Evolutionary conservation across 2,113 vertebrate genomes (phyloP).

Genomic region (Tricholaema leucomelas): DNA sequence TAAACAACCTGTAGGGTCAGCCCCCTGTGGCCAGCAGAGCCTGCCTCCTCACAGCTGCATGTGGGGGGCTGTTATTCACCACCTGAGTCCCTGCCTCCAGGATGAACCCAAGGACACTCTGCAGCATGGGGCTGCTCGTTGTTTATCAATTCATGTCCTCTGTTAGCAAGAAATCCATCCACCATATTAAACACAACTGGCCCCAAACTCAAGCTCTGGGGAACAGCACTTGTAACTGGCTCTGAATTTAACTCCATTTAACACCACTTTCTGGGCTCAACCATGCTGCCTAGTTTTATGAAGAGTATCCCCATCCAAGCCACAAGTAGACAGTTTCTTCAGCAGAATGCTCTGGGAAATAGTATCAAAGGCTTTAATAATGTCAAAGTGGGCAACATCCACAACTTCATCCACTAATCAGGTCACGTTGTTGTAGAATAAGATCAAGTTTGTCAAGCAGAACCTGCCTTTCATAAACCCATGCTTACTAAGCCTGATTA

Average conservation of each 20-base stretch:
- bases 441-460: not conserved
- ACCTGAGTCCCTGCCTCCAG: too few relatives aligned
- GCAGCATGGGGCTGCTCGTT: too few relatives aligned
- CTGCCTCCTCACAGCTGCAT: too few relatives aligned
- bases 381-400: not conserved
- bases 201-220: not conserved
- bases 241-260: accelerated
- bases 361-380: not conserved
- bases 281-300: not conserved
- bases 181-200: not conserved
- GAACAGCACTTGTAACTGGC: too few relatives aligned
- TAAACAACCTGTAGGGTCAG: too few relatives aligned
- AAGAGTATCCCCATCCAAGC: not conserved
- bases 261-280: not conserved
- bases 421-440: not conserved
- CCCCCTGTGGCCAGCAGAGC: too few relatives aligned
- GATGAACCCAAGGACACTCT: too few relatives aligned
- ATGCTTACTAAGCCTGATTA: not conserved
- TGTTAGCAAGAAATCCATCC: too few relatives aligned
- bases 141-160: too few relatives aligned
- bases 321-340: too few relatives aligned
- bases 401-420: not conserved
- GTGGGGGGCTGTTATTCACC: too few relatives aligned
- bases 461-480: not conserved
- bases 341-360: not conserved